Evolutionary conservation across 2,113 vertebrate species (phyloP).

Genomic region (Psephotus haematonotus): DNA sequence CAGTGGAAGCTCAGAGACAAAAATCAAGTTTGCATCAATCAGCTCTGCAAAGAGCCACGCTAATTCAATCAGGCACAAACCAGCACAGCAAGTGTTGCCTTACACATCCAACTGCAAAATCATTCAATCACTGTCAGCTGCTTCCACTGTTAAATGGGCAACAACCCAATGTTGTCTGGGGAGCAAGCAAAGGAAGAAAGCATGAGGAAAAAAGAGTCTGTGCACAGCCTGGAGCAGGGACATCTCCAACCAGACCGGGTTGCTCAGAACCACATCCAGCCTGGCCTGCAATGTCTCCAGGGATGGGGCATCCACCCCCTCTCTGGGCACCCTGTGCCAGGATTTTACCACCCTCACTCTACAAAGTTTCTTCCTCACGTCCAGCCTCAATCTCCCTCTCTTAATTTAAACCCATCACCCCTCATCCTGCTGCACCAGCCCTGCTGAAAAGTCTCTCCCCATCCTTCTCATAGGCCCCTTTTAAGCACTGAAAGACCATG

Average conservation of each 20-base stretch:
- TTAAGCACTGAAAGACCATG: background rate
- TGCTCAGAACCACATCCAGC: background rate
- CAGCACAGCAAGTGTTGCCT: background rate
- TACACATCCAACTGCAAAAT: conserved; percentile 24
- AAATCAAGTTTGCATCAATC: background rate
- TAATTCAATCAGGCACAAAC: conserved; percentile 8
- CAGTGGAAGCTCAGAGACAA: background rate
- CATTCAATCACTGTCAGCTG: background rate
- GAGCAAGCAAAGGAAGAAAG: background rate
- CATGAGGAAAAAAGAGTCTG: background rate
- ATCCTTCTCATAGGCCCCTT: background rate
- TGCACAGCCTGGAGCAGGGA: background rate
- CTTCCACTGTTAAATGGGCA: background rate
- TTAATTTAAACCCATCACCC: background rate
- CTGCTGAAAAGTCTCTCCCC: background rate
- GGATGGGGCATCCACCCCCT: too few species aligned
- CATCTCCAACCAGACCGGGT: background rate
- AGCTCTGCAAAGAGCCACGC: background rate
- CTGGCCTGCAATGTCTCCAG: background rate
- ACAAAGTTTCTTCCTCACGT: background rate
- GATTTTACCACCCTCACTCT: background rate
- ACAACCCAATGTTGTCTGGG: background rate
- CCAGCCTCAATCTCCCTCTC: background rate
- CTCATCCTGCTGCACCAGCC: background rate
- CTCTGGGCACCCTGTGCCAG: background rate